Conservation (phyloP, 2,113 vertebrate genomes). For the Sminthopsis crassicaudata region DNA sequence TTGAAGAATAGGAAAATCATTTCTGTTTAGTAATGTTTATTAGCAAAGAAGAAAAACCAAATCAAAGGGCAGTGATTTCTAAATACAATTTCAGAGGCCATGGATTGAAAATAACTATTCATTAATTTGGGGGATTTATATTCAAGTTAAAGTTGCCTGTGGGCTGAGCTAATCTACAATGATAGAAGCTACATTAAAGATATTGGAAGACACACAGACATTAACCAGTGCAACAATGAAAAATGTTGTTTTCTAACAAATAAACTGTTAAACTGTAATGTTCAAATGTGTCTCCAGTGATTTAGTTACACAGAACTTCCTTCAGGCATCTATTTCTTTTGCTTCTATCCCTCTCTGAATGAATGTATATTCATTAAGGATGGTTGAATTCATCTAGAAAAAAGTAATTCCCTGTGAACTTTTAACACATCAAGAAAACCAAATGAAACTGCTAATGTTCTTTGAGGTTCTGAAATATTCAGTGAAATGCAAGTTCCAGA, state of each 20-base stretch:
- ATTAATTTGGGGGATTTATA: slow-evolving; percentile 19
- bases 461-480: neutral
- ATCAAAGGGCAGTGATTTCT: neutral
- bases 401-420: neutral
- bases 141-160: neutral
- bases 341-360: neutral
- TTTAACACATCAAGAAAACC: neutral
- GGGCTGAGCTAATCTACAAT: neutral
- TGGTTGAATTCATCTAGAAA: neutral
- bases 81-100: neutral
- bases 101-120: neutral
- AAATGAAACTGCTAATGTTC: neutral
- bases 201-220: neutral
- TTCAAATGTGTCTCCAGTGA: neutral
- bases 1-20: neutral
- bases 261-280: neutral
- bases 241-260: neutral
- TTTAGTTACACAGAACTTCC: neutral
- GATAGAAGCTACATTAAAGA: neutral
- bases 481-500: neutral
- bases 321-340: neutral
- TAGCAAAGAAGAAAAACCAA: slow-evolving; percentile 20
- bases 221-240: neutral
- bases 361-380: neutral
- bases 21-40: neutral